phyloP scores from a whole-genome alignment of 2,888 invertebrate genomes.

The Lepidocyrtinus sp. region DNA sequence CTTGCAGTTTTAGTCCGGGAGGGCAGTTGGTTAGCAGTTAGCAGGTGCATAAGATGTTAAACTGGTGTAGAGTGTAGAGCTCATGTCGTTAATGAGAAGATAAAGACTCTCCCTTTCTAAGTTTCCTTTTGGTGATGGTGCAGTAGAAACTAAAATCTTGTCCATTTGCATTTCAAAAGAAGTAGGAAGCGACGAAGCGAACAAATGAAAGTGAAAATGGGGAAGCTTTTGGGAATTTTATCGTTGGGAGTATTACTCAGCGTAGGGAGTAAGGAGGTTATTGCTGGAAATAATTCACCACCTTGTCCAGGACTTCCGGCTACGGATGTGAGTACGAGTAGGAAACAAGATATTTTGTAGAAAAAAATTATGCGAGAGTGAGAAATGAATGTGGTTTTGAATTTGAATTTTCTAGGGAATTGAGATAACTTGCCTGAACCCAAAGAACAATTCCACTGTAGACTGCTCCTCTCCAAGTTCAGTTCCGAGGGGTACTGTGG shows the following conservation, averaged over 20 bases:
- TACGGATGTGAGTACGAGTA: constrained; percentile 43
- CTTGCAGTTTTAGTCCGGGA: not conserved
- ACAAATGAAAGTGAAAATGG: constrained; percentile 29
- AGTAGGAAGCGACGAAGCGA: not conserved
- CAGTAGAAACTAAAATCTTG: not conserved
- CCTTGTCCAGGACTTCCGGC: constrained; percentile 51
- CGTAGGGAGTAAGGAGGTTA: not conserved
- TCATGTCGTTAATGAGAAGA: no score
- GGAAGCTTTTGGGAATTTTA: constrained; percentile 1
- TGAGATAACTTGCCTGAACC: constrained; percentile 44
- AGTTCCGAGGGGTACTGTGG: constrained; percentile 56
- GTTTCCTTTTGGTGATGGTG: not conserved
- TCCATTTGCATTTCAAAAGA: constrained; percentile 17
- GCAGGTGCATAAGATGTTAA: no score
- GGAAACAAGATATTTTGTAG: not conserved
- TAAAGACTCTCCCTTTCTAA: constrained; percentile 24
- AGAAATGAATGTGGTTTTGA: not conserved
- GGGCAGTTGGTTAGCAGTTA: not conserved
- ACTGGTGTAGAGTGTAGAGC: no score
- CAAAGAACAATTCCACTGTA: constrained; percentile 40
- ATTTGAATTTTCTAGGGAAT: constrained; percentile 44
- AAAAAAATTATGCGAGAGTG: not conserved
- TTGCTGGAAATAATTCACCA: constrained; percentile 15
- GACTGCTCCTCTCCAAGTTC: constrained; percentile 36
- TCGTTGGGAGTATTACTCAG: no score